Evolutionary conservation across 1,140 invertebrate genomes (phyloP).

Genomic region (Drosophila ironensis): DNA sequence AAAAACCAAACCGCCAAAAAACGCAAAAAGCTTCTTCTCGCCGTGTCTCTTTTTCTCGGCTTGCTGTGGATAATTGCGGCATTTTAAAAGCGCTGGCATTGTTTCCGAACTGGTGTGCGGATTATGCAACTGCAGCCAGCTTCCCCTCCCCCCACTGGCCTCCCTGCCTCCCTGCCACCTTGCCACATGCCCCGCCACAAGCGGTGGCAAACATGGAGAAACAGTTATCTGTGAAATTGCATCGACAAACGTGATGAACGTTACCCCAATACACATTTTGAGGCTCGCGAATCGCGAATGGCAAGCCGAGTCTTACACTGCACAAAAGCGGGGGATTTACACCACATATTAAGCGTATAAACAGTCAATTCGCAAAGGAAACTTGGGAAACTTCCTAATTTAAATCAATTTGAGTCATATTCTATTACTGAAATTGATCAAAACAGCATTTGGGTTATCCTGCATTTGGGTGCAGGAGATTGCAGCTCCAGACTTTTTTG

Average conservation of each 20-base stretch:
- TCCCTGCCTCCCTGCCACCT: constrained; percentile 14
- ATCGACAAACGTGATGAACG: constrained; percentile 79
- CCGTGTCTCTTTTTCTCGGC: constrained; percentile 37
- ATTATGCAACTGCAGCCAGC: constrained; percentile 57
- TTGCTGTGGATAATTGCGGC: constrained; percentile 68
- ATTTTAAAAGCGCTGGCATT: constrained; percentile 73
- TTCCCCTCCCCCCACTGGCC: no score
- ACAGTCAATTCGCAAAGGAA: not conserved
- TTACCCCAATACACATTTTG: constrained; percentile 67
- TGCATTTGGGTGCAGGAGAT: no score
- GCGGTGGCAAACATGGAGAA: constrained; percentile 71
- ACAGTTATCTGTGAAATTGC: constrained; percentile 79
- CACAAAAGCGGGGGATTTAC: not conserved
- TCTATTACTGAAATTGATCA: no score
- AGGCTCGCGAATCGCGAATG: constrained; percentile 28
- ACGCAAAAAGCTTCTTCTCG: constrained; percentile 10
- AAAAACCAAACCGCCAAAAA: not conserved
- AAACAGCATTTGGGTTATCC: no score
- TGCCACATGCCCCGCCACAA: not conserved
- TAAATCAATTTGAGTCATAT: not conserved
- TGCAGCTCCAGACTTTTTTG: no score
- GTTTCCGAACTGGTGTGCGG: constrained; percentile 55
- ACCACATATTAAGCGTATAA: no score
- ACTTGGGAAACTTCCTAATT: not conserved
- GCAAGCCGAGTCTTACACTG: constrained; percentile 3